A percentile compares a stretch with the other conserved stretches of the same genome.
Conservation (phyloP, 2,797 vertebrate genomes). For the Enteromius radiatus region DNA sequence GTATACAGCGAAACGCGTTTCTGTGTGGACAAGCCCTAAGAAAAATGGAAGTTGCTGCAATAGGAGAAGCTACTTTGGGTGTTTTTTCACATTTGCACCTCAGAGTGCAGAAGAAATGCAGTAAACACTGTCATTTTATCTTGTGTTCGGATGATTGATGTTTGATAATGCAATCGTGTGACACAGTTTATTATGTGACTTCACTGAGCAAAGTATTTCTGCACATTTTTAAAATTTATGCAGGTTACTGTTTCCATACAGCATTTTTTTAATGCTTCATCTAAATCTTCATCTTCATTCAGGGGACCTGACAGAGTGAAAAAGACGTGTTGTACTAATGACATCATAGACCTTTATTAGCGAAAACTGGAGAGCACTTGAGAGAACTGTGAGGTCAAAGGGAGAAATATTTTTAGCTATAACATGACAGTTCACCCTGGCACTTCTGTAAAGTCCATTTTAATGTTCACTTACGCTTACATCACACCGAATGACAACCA, state of each 20-base stretch:
- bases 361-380: background rate
- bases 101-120: background rate
- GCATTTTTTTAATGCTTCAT: background rate
- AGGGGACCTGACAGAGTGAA: background rate
- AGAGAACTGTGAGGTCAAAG: slow-evolving; percentile 4
- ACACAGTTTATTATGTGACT: background rate
- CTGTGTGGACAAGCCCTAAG: background rate
- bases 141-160: background rate
- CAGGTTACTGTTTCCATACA: background rate
- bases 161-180: background rate
- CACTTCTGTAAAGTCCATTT: background rate
- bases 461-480: background rate
- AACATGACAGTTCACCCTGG: slow-evolving; percentile 1
- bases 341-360: slow-evolving; percentile 26
- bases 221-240: background rate
- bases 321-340: background rate
- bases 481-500: background rate
- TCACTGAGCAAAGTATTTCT: background rate
- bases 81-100: background rate
- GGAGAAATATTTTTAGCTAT: slow-evolving; percentile 18
- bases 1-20: too few relatives aligned
- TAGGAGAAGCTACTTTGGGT: background rate
- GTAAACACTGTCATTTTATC: background rate
- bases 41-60: background rate
- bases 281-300: background rate